Evolutionary conservation across 1,140 invertebrate species (phyloP).

Genomic region (Acyrthosiphon pisum): DNA sequence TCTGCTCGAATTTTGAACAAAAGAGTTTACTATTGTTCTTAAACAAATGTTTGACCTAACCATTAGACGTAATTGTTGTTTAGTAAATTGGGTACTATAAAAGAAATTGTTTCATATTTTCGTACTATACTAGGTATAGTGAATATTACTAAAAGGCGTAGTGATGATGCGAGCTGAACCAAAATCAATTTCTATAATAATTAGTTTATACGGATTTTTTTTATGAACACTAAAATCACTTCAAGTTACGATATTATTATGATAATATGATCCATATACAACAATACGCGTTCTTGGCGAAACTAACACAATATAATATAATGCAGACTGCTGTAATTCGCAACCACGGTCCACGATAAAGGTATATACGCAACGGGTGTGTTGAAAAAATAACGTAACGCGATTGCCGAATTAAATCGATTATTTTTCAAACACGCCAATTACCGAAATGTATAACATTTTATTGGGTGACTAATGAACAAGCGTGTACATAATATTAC

Average conservation of each 20-base stretch:
- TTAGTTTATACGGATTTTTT: neutral
- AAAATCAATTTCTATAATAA: conserved; percentile 20
- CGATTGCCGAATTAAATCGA: conserved; percentile 32
- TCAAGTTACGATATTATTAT: neutral
- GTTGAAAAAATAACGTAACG: conserved; percentile 28
- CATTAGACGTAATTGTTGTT: too few species aligned
- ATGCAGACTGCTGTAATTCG: neutral
- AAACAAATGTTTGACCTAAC: too few species aligned
- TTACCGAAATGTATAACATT: conserved; percentile 35
- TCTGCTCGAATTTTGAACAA: too few species aligned
- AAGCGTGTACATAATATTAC: neutral
- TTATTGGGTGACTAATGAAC: conserved; percentile 12
- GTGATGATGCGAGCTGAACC: neutral
- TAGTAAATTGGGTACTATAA: too few species aligned
- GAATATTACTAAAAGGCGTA: neutral
- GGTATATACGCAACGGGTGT: neutral
- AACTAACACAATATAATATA: neutral
- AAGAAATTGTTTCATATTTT: too few species aligned
- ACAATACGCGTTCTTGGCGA: conserved; percentile 15
- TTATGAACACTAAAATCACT: neutral
- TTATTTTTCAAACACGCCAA: neutral
- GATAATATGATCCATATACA: neutral
- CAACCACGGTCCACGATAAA: neutral
- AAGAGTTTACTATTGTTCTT: too few species aligned
- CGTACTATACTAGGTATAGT: too few species aligned